A percentile compares a stretch with the other conserved stretches of the same genome.
These are phyloP conservation scores for Drosophila eohydei DNA, from an alignment of 2,888 invertebrate genomes.

Conservation along the genomic window DNA sequence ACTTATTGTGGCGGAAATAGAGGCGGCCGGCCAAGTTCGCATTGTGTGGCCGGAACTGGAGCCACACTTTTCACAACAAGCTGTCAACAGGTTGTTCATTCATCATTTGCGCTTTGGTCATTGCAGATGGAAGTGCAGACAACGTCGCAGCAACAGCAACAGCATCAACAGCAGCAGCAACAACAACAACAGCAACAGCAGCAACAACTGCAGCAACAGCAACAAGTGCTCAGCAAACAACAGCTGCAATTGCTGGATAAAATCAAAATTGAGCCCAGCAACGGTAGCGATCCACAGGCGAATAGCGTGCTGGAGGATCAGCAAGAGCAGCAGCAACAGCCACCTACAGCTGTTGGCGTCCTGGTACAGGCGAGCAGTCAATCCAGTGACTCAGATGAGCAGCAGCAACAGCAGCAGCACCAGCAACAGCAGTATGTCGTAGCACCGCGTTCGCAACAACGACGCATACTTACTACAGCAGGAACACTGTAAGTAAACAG, in stretches of 20 bases:
- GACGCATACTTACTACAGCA: slow-evolving; percentile 84
- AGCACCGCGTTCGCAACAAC: slow-evolving; percentile 76
- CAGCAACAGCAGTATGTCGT: slow-evolving; percentile 57
- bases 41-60: slow-evolving; percentile 79
- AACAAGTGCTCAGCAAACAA: slow-evolving; percentile 69
- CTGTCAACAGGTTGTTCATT: slow-evolving; percentile 62
- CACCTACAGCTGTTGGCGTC: slow-evolving; percentile 66
- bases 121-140: slow-evolving; percentile 84
- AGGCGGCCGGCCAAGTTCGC: slow-evolving; percentile 66
- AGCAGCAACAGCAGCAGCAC: slow-evolving; percentile 57
- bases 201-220: slow-evolving; percentile 66
- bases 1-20: slow-evolving; percentile 73
- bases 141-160: slow-evolving; percentile 72
- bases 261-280: slow-evolving; percentile 78
- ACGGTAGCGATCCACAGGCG: slow-evolving; percentile 66
- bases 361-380: slow-evolving; percentile 64
- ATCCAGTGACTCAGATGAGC: slow-evolving; percentile 59
- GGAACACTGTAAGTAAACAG: slow-evolving; percentile 82
- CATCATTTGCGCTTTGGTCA: slow-evolving; percentile 69
- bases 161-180: slow-evolving; percentile 49
- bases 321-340: slow-evolving; percentile 64
- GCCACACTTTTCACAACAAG: slow-evolving; percentile 74
- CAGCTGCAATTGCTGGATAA: slow-evolving; percentile 77
- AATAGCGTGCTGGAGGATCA: slow-evolving; percentile 60
- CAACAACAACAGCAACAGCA: slow-evolving; percentile 64